Percentiles rank a stretch among this genome's conserved stretches.
phyloP scores from a whole-genome alignment of 2,888 invertebrate species.

The Polia nebulosa region DNA sequence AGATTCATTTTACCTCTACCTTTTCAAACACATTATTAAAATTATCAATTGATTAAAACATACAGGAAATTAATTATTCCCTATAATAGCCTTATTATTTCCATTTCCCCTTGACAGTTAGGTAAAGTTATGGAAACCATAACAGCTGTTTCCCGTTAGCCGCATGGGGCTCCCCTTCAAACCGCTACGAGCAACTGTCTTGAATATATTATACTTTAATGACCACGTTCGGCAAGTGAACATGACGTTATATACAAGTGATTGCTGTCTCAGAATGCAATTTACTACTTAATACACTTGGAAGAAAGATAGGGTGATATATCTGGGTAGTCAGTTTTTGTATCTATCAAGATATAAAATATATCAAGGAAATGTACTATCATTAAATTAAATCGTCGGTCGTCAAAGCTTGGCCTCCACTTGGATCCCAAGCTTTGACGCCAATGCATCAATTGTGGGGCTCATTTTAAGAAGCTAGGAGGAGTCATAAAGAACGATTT shows the following conservation, averaged over 20 bases:
- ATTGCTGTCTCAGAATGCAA: conserved; percentile 1
- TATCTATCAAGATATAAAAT: background rate
- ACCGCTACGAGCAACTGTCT: conserved; percentile 23
- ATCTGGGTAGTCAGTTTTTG: background rate
- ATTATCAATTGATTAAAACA: background rate
- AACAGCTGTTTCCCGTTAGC: conserved; percentile 37
- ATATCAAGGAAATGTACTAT: background rate
- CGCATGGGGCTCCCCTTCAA: conserved; percentile 2
- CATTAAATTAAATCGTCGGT: background rate
- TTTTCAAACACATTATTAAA: background rate
- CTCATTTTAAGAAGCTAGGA: no score
- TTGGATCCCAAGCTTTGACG: no score
- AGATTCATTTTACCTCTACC: background rate
- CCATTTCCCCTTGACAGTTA: conserved; percentile 1
- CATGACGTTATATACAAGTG: conserved; percentile 9
- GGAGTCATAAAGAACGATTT: background rate
- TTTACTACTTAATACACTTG: background rate
- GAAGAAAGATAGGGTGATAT: background rate
- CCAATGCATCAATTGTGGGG: background rate
- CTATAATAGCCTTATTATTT: conserved; percentile 4
- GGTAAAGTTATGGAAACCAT: conserved; percentile 1
- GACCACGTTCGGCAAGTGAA: conserved; percentile 15
- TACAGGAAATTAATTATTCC: conserved; percentile 2
- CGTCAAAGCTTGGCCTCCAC: no score
- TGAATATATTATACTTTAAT: conserved; percentile 33